These are phyloP conservation scores for Noctua janthe DNA, from an alignment of 2,888 invertebrate species.

Conservation along the genomic window DNA sequence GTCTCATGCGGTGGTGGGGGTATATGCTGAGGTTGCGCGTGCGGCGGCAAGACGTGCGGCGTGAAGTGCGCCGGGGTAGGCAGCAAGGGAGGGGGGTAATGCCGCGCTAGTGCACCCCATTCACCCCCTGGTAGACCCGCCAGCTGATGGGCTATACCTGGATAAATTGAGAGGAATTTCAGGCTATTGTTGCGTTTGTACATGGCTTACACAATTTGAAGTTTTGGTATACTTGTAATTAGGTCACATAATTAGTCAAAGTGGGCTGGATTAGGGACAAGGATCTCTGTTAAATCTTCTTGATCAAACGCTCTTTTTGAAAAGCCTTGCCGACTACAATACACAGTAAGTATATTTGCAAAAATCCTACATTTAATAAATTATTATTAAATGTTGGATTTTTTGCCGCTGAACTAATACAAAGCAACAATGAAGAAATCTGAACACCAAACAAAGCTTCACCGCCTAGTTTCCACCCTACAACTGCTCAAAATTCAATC, in stretches of 20 bases:
- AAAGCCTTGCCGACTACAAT: background rate
- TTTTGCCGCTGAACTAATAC: background rate
- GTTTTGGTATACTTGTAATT: background rate
- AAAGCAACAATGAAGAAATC: constrained; percentile 8
- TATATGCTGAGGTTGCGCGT: constrained; percentile 85
- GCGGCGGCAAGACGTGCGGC: constrained; percentile 89
- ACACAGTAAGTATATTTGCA: background rate
- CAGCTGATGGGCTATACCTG: constrained; percentile 94
- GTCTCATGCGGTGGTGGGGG: constrained; percentile 89
- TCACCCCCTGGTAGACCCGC: constrained; percentile 92
- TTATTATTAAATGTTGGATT: background rate
- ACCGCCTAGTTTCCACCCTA: constrained; percentile 51
- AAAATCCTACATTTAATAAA: background rate
- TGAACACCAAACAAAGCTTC: constrained; percentile 12
- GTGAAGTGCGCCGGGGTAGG: constrained; percentile 90
- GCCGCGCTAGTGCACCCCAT: constrained; percentile 92
- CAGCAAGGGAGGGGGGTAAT: constrained; percentile 88
- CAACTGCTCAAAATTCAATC: constrained; percentile 81
- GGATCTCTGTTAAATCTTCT: background rate
- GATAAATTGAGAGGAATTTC: constrained; percentile 21
- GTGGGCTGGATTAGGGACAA: background rate
- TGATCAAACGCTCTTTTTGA: background rate
- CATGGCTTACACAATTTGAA: background rate
- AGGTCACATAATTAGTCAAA: background rate
- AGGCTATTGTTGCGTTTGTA: background rate